phyloP scores from a whole-genome alignment of 1,140 invertebrate genomes.

The Drosophila miranda region DNA sequence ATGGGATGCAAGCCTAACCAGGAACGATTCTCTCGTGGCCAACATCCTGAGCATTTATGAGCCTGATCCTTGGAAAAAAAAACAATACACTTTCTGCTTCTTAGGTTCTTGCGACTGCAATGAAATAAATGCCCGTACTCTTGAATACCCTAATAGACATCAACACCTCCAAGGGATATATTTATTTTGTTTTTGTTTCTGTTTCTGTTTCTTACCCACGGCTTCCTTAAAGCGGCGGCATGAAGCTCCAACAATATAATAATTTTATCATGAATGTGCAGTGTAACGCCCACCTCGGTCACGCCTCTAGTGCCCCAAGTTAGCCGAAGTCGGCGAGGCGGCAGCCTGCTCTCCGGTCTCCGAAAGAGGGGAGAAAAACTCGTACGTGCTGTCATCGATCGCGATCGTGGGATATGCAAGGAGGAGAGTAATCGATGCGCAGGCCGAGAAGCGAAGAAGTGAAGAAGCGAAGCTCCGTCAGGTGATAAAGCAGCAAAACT shows the following conservation, averaged over 20 bases:
- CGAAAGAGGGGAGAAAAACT: constrained; percentile 25
- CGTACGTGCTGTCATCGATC: constrained; percentile 77
- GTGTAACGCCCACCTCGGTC: constrained; percentile 66
- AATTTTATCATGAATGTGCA: constrained; percentile 77
- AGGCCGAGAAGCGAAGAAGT: constrained; percentile 1
- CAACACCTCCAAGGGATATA: constrained; percentile 28
- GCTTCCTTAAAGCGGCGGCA: constrained; percentile 37
- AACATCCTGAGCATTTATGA: not conserved
- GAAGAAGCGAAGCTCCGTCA: constrained; percentile 32
- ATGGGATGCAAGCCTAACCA: constrained; percentile 37
- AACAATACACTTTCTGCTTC: too few species aligned
- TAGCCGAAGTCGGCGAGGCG: constrained; percentile 13
- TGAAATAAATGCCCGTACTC: constrained; percentile 18
- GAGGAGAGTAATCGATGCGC: not conserved
- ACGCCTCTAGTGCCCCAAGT: constrained; percentile 50
- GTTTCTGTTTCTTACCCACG: constrained; percentile 34
- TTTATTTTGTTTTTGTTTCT: constrained; percentile 5
- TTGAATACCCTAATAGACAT: constrained; percentile 45
- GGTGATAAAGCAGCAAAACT: constrained; percentile 65
- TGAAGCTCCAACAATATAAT: constrained; percentile 69
- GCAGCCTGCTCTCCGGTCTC: constrained; percentile 13
- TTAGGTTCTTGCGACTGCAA: not conserved
- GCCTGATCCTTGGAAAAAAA: too few species aligned
- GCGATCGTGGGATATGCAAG: constrained; percentile 53
- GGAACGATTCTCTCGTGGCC: constrained; percentile 15